Evolutionary conservation across 1,140 invertebrate species (phyloP).

Genomic region (Bombus confusus): DNA sequence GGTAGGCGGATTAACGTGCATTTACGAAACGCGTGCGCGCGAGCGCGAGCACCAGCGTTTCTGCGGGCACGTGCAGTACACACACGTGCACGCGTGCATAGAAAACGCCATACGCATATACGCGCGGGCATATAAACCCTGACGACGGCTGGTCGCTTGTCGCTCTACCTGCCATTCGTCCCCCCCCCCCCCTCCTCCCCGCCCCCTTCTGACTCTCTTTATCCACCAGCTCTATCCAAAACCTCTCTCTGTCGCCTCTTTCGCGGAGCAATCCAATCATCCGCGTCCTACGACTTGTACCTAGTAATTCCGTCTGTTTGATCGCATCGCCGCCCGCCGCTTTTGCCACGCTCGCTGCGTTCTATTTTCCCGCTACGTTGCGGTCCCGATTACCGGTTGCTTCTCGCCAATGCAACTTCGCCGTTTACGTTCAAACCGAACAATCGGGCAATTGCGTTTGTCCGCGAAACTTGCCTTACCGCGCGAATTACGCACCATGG

Average conservation of each 20-base stretch:
- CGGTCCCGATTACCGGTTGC: conserved; percentile 24
- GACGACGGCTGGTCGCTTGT: conserved; percentile 41
- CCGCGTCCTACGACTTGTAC: conserved; percentile 67
- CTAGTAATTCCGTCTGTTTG: conserved; percentile 69
- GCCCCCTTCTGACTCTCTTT: conserved; percentile 36
- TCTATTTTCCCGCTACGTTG: conserved; percentile 6
- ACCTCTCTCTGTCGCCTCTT: conserved; percentile 51
- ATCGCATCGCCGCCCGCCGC: conserved; percentile 44
- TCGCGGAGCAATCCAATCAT: conserved; percentile 70
- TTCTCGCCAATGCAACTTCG: background rate
- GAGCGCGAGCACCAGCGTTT: background rate
- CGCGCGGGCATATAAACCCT: conserved; percentile 35
- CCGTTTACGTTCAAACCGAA: background rate
- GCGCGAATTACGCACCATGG: background rate
- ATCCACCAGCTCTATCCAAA: conserved; percentile 42
- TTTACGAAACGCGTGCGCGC: conserved; percentile 62
- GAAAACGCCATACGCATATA: background rate
- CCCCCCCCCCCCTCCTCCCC: background rate
- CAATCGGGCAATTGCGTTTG: conserved; percentile 2
- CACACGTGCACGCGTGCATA: background rate
- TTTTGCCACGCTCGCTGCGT: background rate
- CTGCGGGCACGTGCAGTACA: background rate
- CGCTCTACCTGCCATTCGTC: conserved; percentile 58
- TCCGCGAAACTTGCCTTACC: background rate
- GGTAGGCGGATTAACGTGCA: conserved; percentile 69